Conservation (phyloP, 2,888 invertebrate genomes). For the Incurvaria masculella region DNA sequence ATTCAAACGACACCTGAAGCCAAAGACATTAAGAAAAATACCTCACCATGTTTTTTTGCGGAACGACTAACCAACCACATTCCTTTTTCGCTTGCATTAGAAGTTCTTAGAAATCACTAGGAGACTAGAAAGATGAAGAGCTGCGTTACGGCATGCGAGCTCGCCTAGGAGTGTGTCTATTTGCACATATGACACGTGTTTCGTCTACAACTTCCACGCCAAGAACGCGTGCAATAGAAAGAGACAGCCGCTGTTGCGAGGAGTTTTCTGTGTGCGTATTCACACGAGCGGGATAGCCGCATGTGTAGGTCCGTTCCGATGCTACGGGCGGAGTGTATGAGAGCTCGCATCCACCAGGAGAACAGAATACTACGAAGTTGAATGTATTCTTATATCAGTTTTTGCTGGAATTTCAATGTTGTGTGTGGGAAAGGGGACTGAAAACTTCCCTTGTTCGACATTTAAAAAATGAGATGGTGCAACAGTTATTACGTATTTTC, state of each 20-base stretch:
- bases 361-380: no score
- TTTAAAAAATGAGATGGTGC: no score
- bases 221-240: conserved; percentile 23
- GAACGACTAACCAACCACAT: no score
- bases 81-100: conserved; percentile 38
- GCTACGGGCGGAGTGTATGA: neutral
- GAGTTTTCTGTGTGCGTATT: conserved; percentile 32
- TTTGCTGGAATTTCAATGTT: no score
- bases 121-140: conserved; percentile 32
- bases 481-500: no score
- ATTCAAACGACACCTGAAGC: no score
- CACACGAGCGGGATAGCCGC: conserved; percentile 17
- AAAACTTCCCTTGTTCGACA: no score
- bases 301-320: conserved; percentile 21
- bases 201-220: conserved; percentile 24
- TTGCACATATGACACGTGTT: neutral
- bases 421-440: no score
- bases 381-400: no score
- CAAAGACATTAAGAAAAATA: no score
- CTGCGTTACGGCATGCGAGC: conserved; percentile 17
- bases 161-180: neutral
- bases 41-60: no score
- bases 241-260: conserved; percentile 31
- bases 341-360: neutral
- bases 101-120: conserved; percentile 55